Evolutionary conservation across 2,113 vertebrate species (phyloP), one percentile per base, ranked within the genome.

Genomic region (Ptilorrhoa leucosticta): DNA sequence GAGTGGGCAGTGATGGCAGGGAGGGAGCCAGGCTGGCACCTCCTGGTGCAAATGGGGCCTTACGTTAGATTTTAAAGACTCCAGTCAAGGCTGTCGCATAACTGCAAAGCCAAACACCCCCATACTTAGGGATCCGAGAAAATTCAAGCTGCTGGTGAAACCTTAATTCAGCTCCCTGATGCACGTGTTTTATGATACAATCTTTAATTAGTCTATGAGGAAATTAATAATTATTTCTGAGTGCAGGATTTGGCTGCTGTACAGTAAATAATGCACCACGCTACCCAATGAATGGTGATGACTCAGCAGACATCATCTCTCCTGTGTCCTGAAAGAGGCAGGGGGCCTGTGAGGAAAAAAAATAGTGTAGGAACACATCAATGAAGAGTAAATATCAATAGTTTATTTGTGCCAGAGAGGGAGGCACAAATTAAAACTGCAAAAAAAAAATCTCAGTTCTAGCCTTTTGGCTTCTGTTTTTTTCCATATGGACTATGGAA

Each of bases 171-270:
- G 33, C 24, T 89, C 57, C 77, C 84, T 64, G 87, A 60, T 87
- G 60, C 2, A 6, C 1, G 0, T 56, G 77, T 65, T 76, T 75
- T 84, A 58, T 26, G 95, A 95, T 93, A 96, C 21, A 42, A 96
- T 91, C 92, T 95, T 94, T 96, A 96, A 96, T 97, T 95, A 95
- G 78, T 40, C 48, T 2, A 68, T 15, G 33, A 95, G 87, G 95
- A 96, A 95, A 95, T 96, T 89, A 96, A 89, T 89, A 87, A 91
- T 93, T 87, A 87, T 40, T 65, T 84, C 69, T 44, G 56, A 56
- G 61, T 20, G 44, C 68, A 68, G 37, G 51, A 84, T 78, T 82
- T 94, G 65, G 77, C 87, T 94, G 65, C 81, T 68, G 65, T 89
- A 91, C 73, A 91, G 90, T 96, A 96, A 96, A 96, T 95, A 94